Percentiles rank a stretch among this genome's conserved stretches.
Conservation (phyloP, 2,888 invertebrate genomes). For the Yponomeuta cagnagella region DNA sequence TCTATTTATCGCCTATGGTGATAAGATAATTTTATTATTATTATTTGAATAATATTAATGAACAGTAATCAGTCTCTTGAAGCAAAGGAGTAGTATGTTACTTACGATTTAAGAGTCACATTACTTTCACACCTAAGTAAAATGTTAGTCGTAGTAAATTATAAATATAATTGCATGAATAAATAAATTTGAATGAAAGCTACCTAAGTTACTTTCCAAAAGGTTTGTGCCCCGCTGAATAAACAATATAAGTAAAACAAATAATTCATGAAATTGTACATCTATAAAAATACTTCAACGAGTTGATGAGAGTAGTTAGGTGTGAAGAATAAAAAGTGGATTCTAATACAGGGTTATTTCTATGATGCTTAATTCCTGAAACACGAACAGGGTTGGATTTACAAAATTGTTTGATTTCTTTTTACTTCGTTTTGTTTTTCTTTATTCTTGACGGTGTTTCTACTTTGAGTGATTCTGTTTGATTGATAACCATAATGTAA, state of each 20-base stretch:
- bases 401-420: no score
- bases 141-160: neutral
- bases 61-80: neutral
- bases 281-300: neutral
- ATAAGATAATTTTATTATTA: neutral
- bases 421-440: no score
- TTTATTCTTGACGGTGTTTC: no score
- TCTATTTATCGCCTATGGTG: neutral
- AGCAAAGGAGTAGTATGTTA: neutral
- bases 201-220: conserved; percentile 18
- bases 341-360: neutral
- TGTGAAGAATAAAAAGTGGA: neutral
- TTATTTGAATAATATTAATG: neutral
- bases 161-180: neutral
- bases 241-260: conserved; percentile 22
- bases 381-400: neutral
- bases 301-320: neutral
- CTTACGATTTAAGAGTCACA: neutral
- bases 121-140: neutral
- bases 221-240: conserved; percentile 33
- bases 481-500: no score
- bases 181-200: neutral
- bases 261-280: conserved; percentile 16
- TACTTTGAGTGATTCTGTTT: no score
- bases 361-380: neutral